phyloP scores from a whole-genome alignment of 2,888 invertebrate genomes.

The Spodoptera littoralis region DNA sequence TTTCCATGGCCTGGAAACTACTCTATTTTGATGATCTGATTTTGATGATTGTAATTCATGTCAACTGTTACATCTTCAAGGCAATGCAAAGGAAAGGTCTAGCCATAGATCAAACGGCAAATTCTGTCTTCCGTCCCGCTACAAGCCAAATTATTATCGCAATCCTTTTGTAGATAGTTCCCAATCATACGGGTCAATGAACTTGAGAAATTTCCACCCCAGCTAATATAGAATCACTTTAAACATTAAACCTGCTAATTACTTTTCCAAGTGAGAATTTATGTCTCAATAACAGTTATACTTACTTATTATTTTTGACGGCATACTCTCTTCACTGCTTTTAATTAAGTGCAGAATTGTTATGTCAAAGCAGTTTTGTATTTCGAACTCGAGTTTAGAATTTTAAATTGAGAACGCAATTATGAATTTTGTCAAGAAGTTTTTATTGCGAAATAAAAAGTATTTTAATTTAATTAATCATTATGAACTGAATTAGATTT shows the following conservation, averaged over 20 bases:
- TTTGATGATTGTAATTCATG: too few relatives aligned
- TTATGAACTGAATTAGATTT: too few relatives aligned
- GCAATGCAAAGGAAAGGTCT: constrained; percentile 1
- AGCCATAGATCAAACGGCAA: constrained; percentile 17
- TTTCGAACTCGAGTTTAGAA: neutral
- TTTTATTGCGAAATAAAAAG: too few relatives aligned
- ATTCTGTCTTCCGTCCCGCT: neutral
- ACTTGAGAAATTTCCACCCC: constrained; percentile 22
- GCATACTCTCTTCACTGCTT: constrained; percentile 4
- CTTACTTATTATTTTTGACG: constrained; percentile 7
- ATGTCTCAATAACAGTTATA: constrained; percentile 19
- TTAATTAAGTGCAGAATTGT: constrained; percentile 15
- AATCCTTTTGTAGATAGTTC: constrained; percentile 6
- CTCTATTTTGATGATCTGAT: too few relatives aligned
- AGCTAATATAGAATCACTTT: constrained; percentile 21
- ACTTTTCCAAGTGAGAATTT: constrained; percentile 26
- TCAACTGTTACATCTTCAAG: too few relatives aligned
- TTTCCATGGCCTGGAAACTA: too few relatives aligned
- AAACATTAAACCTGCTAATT: constrained; percentile 26
- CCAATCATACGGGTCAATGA: constrained; percentile 34
- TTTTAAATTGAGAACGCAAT: constrained; percentile 1
- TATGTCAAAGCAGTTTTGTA: constrained; percentile 1
- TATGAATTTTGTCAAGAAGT: too few relatives aligned
- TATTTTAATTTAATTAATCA: too few relatives aligned
- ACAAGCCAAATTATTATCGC: constrained; percentile 3